Percentiles rank a stretch among this genome's conserved stretches.
These are phyloP conservation scores for Pollicipes pollicipes DNA, from an alignment of 1,140 invertebrate species.

Conservation along the genomic window DNA sequence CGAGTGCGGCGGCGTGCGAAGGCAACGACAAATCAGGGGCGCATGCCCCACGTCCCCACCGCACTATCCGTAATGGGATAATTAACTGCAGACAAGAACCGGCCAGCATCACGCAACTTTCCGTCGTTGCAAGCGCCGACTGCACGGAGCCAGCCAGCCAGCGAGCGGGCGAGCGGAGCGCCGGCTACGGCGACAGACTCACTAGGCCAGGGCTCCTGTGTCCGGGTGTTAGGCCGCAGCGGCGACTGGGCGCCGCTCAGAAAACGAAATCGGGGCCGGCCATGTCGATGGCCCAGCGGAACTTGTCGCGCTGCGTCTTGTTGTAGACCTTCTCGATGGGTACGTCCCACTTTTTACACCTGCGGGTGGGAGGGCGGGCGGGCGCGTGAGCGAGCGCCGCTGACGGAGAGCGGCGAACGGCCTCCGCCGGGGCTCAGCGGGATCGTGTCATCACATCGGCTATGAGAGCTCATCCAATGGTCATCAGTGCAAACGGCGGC, in stretches of 20 bases:
- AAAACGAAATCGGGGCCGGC: conserved; percentile 66
- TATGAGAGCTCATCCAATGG: not conserved
- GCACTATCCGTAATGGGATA: too few species aligned
- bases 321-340: conserved; percentile 99
- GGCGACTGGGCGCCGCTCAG: conserved; percentile 15
- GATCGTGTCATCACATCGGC: not conserved
- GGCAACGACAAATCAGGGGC: too few species aligned
- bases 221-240: not conserved
- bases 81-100: too few species aligned
- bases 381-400: not conserved
- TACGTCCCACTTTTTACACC: conserved; percentile 71
- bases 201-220: not conserved
- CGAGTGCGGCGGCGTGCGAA: too few species aligned
- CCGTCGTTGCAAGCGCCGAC: too few species aligned
- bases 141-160: too few species aligned
- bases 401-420: too few species aligned
- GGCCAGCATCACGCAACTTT: too few species aligned
- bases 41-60: too few species aligned
- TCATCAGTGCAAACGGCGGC: too few species aligned
- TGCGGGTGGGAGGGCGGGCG: not conserved
- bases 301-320: conserved; percentile 97
- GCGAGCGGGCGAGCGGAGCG: too few species aligned
- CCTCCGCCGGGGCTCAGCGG: not conserved
- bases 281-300: conserved; percentile 99
- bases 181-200: not conserved